Evolutionary conservation across 2,888 invertebrate genomes (phyloP), one percentile per base, ranked within the genome.

Genomic region (Aromia moschata): DNA sequence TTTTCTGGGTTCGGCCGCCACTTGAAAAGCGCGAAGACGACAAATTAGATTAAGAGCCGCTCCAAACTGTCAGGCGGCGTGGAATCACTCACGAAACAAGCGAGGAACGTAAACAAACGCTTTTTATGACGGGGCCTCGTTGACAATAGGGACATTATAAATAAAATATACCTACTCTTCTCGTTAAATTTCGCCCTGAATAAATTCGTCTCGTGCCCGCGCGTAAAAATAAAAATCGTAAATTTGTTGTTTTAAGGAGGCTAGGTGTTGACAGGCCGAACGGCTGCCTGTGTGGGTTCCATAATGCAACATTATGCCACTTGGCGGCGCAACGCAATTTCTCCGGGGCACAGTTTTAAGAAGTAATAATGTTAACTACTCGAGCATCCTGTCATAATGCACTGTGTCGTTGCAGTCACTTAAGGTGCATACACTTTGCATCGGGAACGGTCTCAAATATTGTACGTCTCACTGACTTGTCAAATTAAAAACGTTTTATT

Each of bases 371-470:
- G 54, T 54, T 61, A 54, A 63, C 59, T 60, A 58, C 58, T 64
- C 55, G 56, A 56, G 60, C 66, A 63, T 66, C 66, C 66, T 63
- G 66, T 63, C 66, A 63, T 63, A 66, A 66, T 62, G 61, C 55
- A 58, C 63, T 61, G 57, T 60, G 65, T 63, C 63, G 47, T 56
- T 54, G 58, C 58, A 55, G 56, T 43, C 56, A 60, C 61, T 65
- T 60, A 60, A 62, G 20, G 38, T 38, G 25, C 25, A 49, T 38
- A 15, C 38, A 25, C 16, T 15, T 36, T 33, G 47, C 37, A 38
- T 25, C 25, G 25, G 38, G 37, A 37, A 38, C 15, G 16, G 17
- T 18, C 14, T 37, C 18, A 47, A 47, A 47, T 47, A 33, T 33
- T 31, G n/a, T 5, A n/a, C 10, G 37, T 30, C 16, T 33, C 49